Percentiles rank a stretch among this genome's conserved stretches.
Conservation (phyloP, 2,888 invertebrate species). For the Clusia tigrina region DNA sequence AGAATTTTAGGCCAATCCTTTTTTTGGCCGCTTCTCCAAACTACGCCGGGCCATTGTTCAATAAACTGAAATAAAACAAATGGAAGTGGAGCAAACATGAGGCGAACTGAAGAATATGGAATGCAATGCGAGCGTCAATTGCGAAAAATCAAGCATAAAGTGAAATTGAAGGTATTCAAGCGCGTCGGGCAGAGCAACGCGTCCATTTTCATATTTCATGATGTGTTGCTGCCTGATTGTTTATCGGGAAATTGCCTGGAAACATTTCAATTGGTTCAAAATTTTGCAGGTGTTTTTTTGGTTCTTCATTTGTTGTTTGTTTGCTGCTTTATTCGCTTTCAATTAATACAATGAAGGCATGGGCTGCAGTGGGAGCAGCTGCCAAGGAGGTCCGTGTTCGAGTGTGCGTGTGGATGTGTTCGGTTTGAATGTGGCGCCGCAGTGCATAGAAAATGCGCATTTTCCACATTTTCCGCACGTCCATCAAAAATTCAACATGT, state of each 20-base stretch:
- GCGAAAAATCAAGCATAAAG: neutral
- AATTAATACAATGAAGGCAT: neutral
- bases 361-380: neutral
- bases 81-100: neutral
- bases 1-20: neutral
- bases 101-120: neutral
- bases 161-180: slow-evolving; percentile 51
- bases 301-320: no score
- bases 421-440: slow-evolving; percentile 38
- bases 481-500: slow-evolving; percentile 53
- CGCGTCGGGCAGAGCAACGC: slow-evolving; percentile 29
- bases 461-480: slow-evolving; percentile 57
- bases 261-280: slow-evolving; percentile 59
- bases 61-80: slow-evolving; percentile 1
- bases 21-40: neutral
- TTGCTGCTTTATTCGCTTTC: neutral
- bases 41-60: neutral
- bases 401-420: slow-evolving; percentile 4
- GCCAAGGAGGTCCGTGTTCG: neutral
- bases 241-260: slow-evolving; percentile 60
- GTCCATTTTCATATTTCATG: slow-evolving; percentile 8
- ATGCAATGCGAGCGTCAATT: neutral
- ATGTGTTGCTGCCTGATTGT: neutral
- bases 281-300: neutral
- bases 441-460: slow-evolving; percentile 57